Evolutionary conservation across 2,113 vertebrate genomes (phyloP), one percentile per base, ranked within the genome.

Genomic region (Dunckerocampus dactyliophorus): DNA sequence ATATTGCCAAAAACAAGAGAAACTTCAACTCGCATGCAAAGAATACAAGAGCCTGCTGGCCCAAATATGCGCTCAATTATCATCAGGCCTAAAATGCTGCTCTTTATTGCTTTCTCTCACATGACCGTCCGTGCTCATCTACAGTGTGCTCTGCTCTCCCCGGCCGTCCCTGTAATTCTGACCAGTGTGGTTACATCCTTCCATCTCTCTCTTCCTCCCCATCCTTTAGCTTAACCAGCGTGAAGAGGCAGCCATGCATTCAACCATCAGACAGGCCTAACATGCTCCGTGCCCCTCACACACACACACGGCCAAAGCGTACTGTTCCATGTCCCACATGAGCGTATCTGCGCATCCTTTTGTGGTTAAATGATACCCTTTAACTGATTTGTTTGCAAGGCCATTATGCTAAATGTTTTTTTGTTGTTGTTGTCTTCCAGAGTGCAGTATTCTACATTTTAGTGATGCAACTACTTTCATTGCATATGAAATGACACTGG

Each of bases 231-330:
- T 88, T 86, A 89, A 89, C 82, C 83, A 88, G 88, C 86, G 83
- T 88, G 86, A 86, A 87, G 81, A 80, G 52, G 84, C 82, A 89
- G 83, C 77, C 88, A 69, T 87, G 87, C 88, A 66, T 88, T 90
- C 87, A 90, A 90, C 87, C 88, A 88, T 90, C 88, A 88, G 83
- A 87, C 87, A 82, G 83, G 74, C 37, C 76, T 71, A 74, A 85
- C 82, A 77, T 81, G 81, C 63, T 73, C 71, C 46, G 21, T 20
- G 55, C 19, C 63, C 47, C 78, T 62, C 72, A 49, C 60, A 47
- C 70, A 71, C 60, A 47, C 76, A 66, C 71, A 79, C 69, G 55
- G 58, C 43, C 71, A 24, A 24, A 64, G 72, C 67, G 58, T 45
- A 64, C 66, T 80, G 72, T 82, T 80, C 71, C 68, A 64, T 71